Percentiles rank a stretch among this genome's conserved stretches.
Conservation (phyloP, 2,113 vertebrate species). For the Prochilodus magdalenae region DNA sequence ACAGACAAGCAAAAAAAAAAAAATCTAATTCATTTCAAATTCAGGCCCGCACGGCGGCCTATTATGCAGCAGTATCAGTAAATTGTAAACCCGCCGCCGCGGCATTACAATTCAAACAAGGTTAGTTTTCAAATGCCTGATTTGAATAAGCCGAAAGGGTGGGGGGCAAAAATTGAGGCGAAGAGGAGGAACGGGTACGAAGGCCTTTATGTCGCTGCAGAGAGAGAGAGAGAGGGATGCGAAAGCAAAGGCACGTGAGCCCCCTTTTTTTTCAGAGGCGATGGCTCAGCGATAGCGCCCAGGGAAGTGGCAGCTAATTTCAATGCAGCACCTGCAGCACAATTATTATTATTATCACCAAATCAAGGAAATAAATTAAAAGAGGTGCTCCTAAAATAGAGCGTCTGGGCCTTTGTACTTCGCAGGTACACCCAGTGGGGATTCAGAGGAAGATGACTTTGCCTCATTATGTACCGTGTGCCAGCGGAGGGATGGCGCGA, state of each 20-base stretch:
- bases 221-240: constrained; percentile 42
- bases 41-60: constrained; percentile 64
- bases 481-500: constrained; percentile 65
- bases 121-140: constrained; percentile 84
- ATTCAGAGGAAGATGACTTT: constrained; percentile 61
- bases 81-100: constrained; percentile 78
- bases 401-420: constrained; percentile 75
- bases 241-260: constrained; percentile 28
- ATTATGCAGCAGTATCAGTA: constrained; percentile 76
- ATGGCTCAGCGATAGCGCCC: constrained; percentile 74
- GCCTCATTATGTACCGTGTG: constrained; percentile 63
- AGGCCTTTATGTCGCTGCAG: constrained; percentile 71
- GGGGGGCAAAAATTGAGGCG: constrained; percentile 68
- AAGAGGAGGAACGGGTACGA: constrained; percentile 61
- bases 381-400: constrained; percentile 82
- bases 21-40: constrained; percentile 77
- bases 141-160: constrained; percentile 83
- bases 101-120: constrained; percentile 85
- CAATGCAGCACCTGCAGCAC: constrained; percentile 84
- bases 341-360: constrained; percentile 84
- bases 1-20: constrained; percentile 77
- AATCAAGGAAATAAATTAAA: constrained; percentile 86
- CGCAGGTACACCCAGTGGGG: constrained; percentile 78
- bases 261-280: constrained; percentile 67
- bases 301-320: constrained; percentile 84